A percentile compares a stretch with the other conserved stretches of the same genome.
These are phyloP conservation scores for Eristalinus aeneus DNA, from an alignment of 2,888 invertebrate genomes.

Conservation along the genomic window DNA sequence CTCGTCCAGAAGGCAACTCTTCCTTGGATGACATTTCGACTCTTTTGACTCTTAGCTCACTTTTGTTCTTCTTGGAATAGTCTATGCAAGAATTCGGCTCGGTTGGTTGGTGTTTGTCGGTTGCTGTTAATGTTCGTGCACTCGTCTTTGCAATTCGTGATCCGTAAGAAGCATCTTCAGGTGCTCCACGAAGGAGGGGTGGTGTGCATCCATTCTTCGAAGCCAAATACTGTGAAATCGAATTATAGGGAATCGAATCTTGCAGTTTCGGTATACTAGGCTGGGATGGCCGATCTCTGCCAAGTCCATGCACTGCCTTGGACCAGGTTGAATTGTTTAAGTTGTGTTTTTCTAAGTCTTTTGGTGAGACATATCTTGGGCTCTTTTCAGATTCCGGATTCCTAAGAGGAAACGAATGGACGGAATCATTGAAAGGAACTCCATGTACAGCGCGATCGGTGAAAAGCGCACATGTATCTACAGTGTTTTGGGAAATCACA, in stretches of 20 bases:
- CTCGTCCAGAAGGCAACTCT: background rate
- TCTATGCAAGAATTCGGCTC: background rate
- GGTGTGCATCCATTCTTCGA: background rate
- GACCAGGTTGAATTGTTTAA: background rate
- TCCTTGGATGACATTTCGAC: background rate
- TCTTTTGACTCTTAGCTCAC: background rate
- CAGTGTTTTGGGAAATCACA: too few species aligned
- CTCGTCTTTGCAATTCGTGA: background rate
- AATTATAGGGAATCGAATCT: background rate
- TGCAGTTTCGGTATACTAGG: background rate
- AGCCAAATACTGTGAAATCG: background rate
- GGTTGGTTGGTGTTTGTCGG: background rate
- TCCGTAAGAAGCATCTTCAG: background rate
- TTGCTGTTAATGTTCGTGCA: background rate
- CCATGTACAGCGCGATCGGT: too few species aligned
- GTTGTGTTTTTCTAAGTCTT: background rate
- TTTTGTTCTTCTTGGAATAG: background rate
- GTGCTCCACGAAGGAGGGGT: background rate
- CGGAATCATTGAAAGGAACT: too few species aligned
- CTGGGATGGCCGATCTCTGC: background rate
- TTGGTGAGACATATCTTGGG: background rate
- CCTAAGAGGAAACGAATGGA: background rate
- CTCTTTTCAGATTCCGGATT: background rate
- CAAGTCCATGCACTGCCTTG: background rate
- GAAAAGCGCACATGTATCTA: too few species aligned